Conservation (phyloP, 2,888 invertebrate genomes). For the Isoperla grammatica region DNA sequence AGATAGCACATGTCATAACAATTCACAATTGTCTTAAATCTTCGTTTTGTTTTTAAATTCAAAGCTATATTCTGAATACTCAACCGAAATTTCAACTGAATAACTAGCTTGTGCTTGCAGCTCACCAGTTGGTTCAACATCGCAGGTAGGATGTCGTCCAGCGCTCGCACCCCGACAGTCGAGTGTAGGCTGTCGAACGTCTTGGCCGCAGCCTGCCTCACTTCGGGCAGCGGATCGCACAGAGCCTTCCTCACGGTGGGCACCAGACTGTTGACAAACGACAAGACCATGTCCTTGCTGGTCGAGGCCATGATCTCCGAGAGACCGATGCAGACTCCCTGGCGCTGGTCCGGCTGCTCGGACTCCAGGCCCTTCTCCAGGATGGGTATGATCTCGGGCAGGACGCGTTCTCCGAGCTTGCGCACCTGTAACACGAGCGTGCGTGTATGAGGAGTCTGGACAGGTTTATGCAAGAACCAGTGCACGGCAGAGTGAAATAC, state of each 20-base stretch:
- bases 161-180: constrained; percentile 85
- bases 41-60: too few species aligned
- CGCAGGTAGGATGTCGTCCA: constrained; percentile 94
- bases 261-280: constrained; percentile 80
- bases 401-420: constrained; percentile 93
- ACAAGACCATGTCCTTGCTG: constrained; percentile 87
- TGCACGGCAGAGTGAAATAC: too few species aligned
- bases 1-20: too few species aligned
- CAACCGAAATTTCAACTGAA: too few species aligned
- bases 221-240: constrained; percentile 89
- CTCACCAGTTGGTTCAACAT: constrained; percentile 71
- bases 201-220: constrained; percentile 89
- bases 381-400: constrained; percentile 98
- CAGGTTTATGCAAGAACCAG: too few species aligned
- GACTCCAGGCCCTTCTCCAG: constrained; percentile 85
- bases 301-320: constrained; percentile 98
- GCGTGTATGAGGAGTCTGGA: too few species aligned
- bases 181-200: constrained; percentile 95
- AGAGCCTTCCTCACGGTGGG: constrained; percentile 94
- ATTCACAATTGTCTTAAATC: too few species aligned
- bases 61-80: too few species aligned
- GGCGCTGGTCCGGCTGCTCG: constrained; percentile 87
- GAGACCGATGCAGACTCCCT: constrained; percentile 97
- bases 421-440: constrained; percentile 52
- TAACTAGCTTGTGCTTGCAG: too few species aligned